Evolutionary conservation across 2,113 vertebrate species (phyloP).

Genomic region (Gymnorhina tibicen): DNA sequence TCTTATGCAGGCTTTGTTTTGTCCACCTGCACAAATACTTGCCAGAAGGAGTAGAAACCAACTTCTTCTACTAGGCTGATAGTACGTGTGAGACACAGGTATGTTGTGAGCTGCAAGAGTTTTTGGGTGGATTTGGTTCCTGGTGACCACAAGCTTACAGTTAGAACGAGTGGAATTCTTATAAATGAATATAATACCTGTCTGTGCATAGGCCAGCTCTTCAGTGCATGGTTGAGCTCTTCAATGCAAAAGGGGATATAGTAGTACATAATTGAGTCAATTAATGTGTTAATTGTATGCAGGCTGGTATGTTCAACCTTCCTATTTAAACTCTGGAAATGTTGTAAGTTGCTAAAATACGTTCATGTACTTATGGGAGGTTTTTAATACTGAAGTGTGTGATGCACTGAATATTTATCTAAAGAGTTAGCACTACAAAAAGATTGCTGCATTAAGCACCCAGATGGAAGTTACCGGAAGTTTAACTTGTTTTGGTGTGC

Average conservation of each 20-base stretch:
- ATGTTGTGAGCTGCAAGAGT: background rate
- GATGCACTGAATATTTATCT: background rate
- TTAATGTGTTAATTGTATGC: background rate
- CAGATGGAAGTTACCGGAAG: background rate
- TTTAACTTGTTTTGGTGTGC: background rate
- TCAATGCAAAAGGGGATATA: background rate
- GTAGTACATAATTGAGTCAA: background rate
- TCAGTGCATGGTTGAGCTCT: background rate
- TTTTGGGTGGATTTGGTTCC: background rate
- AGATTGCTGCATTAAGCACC: background rate
- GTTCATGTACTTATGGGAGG: background rate
- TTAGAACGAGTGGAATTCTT: background rate
- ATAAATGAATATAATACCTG: background rate
- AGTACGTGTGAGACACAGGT: background rate
- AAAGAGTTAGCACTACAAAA: background rate
- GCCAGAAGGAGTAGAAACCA: background rate
- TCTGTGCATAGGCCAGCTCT: background rate
- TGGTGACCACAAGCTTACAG: background rate
- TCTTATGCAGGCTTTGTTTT: background rate
- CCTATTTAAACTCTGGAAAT: background rate
- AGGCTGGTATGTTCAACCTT: background rate
- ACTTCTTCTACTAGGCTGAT: background rate
- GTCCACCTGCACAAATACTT: background rate
- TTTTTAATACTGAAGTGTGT: background rate
- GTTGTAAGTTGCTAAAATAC: background rate